These are phyloP conservation scores for Taxidea taxus DNA, from an alignment of 2,113 vertebrate species.

Conservation along the genomic window DNA sequence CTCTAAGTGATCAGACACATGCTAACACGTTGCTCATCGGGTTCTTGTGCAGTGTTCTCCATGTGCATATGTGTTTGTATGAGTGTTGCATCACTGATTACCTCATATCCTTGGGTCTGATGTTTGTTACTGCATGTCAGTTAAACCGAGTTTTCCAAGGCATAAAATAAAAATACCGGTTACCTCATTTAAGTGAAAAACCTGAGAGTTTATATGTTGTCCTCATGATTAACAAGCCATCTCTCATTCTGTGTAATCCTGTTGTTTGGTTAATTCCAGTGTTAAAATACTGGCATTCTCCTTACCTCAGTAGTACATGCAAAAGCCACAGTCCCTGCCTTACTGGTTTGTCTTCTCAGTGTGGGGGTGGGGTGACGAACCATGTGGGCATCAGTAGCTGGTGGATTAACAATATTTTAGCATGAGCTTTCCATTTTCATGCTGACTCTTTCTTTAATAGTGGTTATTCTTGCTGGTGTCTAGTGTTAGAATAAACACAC, in stretches of 20 bases:
- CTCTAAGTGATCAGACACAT: slow-evolving; percentile 71
- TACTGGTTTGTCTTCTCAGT: slow-evolving; percentile 30
- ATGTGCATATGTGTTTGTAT: slow-evolving; percentile 77
- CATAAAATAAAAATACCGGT: slow-evolving; percentile 80
- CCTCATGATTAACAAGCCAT: slow-evolving; percentile 56
- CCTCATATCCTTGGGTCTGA: slow-evolving; percentile 77
- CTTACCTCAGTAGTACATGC: slow-evolving; percentile 35
- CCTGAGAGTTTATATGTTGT: slow-evolving; percentile 43
- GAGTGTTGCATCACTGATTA: slow-evolving; percentile 72
- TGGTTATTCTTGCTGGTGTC: slow-evolving; percentile 83
- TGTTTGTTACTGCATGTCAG: slow-evolving; percentile 84
- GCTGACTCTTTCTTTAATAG: slow-evolving; percentile 82
- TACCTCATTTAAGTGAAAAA: slow-evolving; percentile 65
- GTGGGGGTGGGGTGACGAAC: slow-evolving; percentile 71
- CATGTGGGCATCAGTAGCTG: slow-evolving; percentile 76
- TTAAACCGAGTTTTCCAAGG: slow-evolving; percentile 69
- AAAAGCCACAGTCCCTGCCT: slow-evolving; percentile 53
- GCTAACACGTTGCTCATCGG: slow-evolving; percentile 74
- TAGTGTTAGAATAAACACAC: slow-evolving; percentile 82
- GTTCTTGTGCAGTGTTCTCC: slow-evolving; percentile 66
- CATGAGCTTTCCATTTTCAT: slow-evolving; percentile 86
- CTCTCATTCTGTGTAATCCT: slow-evolving; percentile 47
- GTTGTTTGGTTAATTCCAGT: slow-evolving; percentile 35
- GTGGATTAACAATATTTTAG: slow-evolving; percentile 80
- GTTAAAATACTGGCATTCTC: slow-evolving; percentile 33